Base-by-base conservation (phyloP, 2,113 vertebrate genomes). In the Porphyrio hochstetteri region DNA sequence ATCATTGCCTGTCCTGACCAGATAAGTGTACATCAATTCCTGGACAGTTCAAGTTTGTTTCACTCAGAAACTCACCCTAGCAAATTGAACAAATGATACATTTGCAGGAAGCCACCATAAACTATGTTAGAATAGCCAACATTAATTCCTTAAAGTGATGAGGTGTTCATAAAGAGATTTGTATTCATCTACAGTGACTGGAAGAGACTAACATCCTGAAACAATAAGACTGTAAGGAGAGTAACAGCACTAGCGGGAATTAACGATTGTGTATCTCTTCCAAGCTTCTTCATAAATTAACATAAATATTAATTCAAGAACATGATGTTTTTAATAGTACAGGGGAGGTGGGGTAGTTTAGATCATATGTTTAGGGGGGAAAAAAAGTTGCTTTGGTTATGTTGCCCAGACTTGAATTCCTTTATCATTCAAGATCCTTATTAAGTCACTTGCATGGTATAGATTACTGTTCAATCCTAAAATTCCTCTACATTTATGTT, bases 401-500 rank as follows among this genome's bases (percentile, higher is more conserved):
- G 87, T 68, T 86, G 74, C 90, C 89, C 94, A 97, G 93, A 97
- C 71, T 82, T 68, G 85, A 96, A 96, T 95, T 94, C 96, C 86
- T 97, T 95, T 95, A 96, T 97, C 95, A 95, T 92, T 94, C 92
- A 89, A 96, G 95, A 97, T 96, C 95, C 96, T 95, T 94, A 96
- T 96, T 97, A 96, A 97, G 89, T 94, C 92, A 91, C 93, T 96
- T 91, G 96, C 92, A 97, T 96, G 94, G 96, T 96, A 96, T 95
- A 95, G 95, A 97, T 97, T 96, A 96, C 95, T 94, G 93, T 94
- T 93, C 95, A 95, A 91, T 96, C 96, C 95, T 93, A 94, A 96
- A 97, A 96, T 97, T 96, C 94, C 94, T 97, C 89, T 82, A 95
- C 95, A 93, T 96, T 96, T 97, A 95, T 96, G 95, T 97, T 95